Conservation (phyloP, 2,888 invertebrate species). For the Parasteatoda lunata region DNA sequence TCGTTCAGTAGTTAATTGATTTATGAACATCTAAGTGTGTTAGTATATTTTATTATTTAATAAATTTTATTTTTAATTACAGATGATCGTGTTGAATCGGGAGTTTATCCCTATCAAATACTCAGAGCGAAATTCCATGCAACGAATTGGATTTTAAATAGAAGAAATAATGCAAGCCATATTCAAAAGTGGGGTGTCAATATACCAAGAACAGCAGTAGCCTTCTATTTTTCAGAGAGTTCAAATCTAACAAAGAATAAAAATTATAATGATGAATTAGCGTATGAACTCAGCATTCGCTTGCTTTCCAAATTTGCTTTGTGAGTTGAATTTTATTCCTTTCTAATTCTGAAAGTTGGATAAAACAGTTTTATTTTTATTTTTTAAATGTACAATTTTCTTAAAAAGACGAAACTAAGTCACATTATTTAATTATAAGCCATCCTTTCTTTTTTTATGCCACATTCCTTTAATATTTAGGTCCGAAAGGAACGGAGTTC, state of each 20-base stretch:
- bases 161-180: background rate
- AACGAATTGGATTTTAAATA: background rate
- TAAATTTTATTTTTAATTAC: background rate
- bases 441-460: background rate
- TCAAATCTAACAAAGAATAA: background rate
- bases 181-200: background rate
- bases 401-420: background rate
- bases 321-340: conserved; percentile 6
- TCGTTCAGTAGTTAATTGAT: background rate
- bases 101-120: background rate
- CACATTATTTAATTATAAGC: background rate
- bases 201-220: conserved; percentile 1
- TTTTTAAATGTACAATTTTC: background rate
- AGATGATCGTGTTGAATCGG: background rate
- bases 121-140: background rate
- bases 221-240: background rate
- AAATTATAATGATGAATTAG: background rate
- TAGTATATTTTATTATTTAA: background rate
- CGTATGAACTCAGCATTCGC: conserved; percentile 6
- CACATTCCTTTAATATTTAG: background rate
- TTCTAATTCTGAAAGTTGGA: too few species aligned
- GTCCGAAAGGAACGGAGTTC: background rate
- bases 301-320: conserved; percentile 17
- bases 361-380: too few species aligned
- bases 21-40: background rate